Percentiles rank a stretch among this genome's conserved stretches.
These are phyloP conservation scores for Capitella teleta DNA, from an alignment of 1,140 invertebrate genomes.

Conservation along the genomic window DNA sequence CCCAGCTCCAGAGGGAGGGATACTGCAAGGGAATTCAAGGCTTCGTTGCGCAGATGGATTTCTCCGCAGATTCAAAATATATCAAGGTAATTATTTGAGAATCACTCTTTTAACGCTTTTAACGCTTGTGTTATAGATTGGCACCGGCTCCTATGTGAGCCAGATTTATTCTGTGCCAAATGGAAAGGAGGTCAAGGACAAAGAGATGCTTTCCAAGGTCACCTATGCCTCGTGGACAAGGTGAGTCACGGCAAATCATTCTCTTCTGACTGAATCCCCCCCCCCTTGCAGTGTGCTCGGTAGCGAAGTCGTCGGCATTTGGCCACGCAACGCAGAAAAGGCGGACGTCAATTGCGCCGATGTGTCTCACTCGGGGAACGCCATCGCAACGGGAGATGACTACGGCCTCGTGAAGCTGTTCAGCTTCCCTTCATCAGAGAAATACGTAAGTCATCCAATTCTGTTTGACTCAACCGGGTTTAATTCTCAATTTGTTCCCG, in stretches of 20 bases:
- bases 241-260: constrained; percentile 14
- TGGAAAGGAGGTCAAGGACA: constrained; percentile 28
- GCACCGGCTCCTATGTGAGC: constrained; percentile 35
- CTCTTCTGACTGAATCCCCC: background rate
- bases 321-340: constrained; percentile 32
- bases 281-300: constrained; percentile 29
- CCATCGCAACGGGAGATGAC: constrained; percentile 41
- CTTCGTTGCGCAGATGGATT: constrained; percentile 41
- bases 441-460: constrained; percentile 36
- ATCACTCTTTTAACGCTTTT: background rate
- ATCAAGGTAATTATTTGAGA: constrained; percentile 25
- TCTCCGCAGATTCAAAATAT: constrained; percentile 36
- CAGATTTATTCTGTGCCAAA: constrained; percentile 32
- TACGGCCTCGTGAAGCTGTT: constrained; percentile 41
- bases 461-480: background rate
- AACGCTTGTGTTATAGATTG: constrained; percentile 19
- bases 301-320: constrained; percentile 38
- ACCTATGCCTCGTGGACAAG: constrained; percentile 40
- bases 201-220: constrained; percentile 25
- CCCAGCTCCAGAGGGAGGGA: constrained; percentile 24
- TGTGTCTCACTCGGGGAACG: constrained; percentile 31
- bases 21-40: constrained; percentile 38
- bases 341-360: constrained; percentile 39
- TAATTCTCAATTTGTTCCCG: background rate
- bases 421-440: constrained; percentile 34